Conservation (phyloP, 2,797 vertebrate genomes). For the Coccyzus lansbergi region DNA sequence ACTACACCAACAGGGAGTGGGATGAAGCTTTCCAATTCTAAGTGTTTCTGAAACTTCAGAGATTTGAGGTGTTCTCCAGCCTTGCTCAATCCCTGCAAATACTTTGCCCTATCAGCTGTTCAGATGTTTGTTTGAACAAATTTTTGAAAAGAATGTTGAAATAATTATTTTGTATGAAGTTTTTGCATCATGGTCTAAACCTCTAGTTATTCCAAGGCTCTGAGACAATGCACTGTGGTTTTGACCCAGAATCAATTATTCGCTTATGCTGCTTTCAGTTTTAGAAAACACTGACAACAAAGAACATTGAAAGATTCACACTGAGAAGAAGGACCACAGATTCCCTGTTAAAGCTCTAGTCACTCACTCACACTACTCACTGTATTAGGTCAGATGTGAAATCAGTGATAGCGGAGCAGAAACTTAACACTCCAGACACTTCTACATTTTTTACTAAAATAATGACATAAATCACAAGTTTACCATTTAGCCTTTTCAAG, state of each 20-base stretch:
- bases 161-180: constrained; percentile 11
- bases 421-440: background rate
- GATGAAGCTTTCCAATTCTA: background rate
- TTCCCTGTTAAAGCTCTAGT: background rate
- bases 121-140: background rate
- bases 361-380: background rate
- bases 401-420: background rate
- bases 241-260: constrained; percentile 46
- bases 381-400: background rate
- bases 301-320: background rate
- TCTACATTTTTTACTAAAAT: background rate
- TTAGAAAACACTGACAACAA: background rate
- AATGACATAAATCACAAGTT: background rate
- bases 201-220: background rate
- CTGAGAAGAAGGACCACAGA: background rate
- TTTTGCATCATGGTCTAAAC: constrained; percentile 31
- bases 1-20: background rate
- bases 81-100: background rate
- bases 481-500: background rate
- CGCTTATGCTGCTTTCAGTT: background rate
- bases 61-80: background rate
- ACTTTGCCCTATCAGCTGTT: background rate
- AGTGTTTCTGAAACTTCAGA: background rate
- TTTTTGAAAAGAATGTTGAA: background rate
- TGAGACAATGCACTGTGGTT: constrained; percentile 32